These are phyloP conservation scores for Caenorhabditis macrosperma DNA, from an alignment of 2,888 invertebrate species.

Conservation along the genomic window DNA sequence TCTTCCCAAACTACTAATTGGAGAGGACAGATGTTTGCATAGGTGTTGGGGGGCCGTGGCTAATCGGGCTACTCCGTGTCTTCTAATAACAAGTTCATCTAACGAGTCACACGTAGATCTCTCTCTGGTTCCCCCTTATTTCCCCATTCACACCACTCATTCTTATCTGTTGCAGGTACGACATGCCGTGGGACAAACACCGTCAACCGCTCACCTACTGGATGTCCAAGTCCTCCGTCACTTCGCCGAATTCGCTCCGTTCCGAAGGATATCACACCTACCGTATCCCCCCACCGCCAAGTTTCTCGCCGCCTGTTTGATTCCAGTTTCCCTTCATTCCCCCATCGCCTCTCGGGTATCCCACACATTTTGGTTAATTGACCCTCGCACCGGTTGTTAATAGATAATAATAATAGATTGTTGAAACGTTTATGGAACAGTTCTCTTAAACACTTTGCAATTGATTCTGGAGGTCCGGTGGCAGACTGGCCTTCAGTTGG, in stretches of 20 bases:
- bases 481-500: conserved; percentile 42
- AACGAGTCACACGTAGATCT: too few species aligned
- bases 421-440: not conserved
- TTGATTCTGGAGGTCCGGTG: conserved; percentile 41
- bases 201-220: conserved; percentile 63
- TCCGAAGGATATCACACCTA: conserved; percentile 45
- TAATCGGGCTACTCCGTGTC: not conserved
- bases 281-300: conserved; percentile 47
- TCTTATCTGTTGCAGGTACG: conserved; percentile 60
- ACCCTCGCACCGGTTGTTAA: conserved; percentile 4
- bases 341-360: not conserved
- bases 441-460: conserved; percentile 19
- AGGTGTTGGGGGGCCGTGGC: not conserved
- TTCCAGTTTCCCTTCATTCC: not conserved
- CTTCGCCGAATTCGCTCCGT: conserved; percentile 61
- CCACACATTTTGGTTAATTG: not conserved
- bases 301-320: conserved; percentile 46
- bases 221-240: conserved; percentile 56
- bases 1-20: conserved; percentile 7
- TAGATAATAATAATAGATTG: not conserved
- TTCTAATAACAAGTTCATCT: not conserved
- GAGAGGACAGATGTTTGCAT: conserved; percentile 24
- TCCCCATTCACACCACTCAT: not conserved
- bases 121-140: too few species aligned
- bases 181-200: conserved; percentile 65